A percentile compares a stretch with the other conserved stretches of the same genome.
phyloP scores from a whole-genome alignment of 1,140 invertebrate species.

The Drosophila rufa region DNA sequence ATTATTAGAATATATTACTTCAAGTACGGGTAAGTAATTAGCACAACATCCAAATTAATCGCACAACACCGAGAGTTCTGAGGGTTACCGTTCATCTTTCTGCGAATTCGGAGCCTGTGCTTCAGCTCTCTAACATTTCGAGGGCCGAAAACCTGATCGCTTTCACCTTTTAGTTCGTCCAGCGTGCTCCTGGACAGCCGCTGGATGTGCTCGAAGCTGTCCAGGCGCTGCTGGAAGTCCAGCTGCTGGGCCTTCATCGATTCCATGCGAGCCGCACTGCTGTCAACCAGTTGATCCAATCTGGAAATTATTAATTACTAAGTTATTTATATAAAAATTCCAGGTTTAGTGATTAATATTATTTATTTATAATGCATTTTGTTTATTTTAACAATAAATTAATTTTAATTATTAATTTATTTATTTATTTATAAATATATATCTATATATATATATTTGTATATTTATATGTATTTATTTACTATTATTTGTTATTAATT shows the following conservation, averaged over 20 bases:
- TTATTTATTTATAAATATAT: no score
- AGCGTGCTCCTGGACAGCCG: constrained; percentile 57
- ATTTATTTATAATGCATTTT: no score
- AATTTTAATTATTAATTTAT: no score
- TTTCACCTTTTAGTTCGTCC: constrained; percentile 82
- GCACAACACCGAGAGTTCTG: constrained; percentile 30
- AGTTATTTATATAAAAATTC: no score
- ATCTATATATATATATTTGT: no score
- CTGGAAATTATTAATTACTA: no score
- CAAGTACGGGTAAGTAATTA: no score
- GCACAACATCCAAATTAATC: constrained; percentile 31
- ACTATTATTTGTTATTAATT: no score
- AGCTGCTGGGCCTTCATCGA: constrained; percentile 70
- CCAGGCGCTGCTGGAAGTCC: constrained; percentile 66
- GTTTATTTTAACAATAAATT: no score
- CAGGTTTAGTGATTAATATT: no score
- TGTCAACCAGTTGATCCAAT: constrained; percentile 57
- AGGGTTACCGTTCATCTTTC: constrained; percentile 54
- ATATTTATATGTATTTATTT: no score
- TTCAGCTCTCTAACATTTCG: constrained; percentile 49
- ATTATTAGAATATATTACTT: neutral
- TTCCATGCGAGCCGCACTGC: constrained; percentile 67
- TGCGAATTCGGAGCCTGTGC: constrained; percentile 59
- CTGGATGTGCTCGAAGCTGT: constrained; percentile 73
- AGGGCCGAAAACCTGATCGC: constrained; percentile 41